Conservation (phyloP, 1,140 invertebrate species). For the Drepana arcuata region DNA sequence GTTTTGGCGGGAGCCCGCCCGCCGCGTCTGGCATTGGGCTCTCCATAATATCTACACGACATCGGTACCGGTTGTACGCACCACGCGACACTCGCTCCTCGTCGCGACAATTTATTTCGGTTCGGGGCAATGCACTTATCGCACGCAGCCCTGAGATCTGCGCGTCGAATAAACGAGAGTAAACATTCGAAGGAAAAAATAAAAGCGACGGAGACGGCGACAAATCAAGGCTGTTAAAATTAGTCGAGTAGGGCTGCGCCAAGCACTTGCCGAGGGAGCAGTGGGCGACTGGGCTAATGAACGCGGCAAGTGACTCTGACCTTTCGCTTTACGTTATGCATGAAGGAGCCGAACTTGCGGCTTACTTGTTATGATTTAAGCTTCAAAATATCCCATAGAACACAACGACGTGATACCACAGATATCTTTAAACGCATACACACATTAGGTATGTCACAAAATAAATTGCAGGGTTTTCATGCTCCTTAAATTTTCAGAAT, state of each 20-base stretch:
- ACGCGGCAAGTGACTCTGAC: conserved; percentile 1
- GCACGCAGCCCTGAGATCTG: conserved; percentile 52
- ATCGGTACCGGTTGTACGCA: conserved; percentile 54
- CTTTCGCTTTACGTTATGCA: background rate
- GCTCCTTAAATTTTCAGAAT: conserved; percentile 29
- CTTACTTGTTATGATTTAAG: no score
- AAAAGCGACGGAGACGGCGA: conserved; percentile 22
- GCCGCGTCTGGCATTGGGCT: conserved; percentile 21
- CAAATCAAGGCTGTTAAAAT: conserved; percentile 45
- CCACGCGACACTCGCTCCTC: conserved; percentile 24
- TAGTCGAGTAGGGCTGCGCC: conserved; percentile 18
- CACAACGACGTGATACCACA: no score
- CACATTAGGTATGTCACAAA: conserved; percentile 7
- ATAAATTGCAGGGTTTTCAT: conserved; percentile 19
- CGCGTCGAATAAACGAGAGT: conserved; percentile 33
- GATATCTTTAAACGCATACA: no score
- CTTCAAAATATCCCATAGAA: no score
- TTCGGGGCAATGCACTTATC: conserved; percentile 63
- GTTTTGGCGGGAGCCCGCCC: conserved; percentile 27
- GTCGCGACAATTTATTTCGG: conserved; percentile 67
- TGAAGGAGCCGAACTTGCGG: no score
- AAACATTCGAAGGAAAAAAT: conserved; percentile 37
- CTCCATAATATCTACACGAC: conserved; percentile 21
- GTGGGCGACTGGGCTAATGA: conserved; percentile 13
- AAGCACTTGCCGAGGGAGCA: conserved; percentile 13